Percentiles rank a stretch among this genome's conserved stretches.
Evolutionary conservation across 2,113 vertebrate genomes (phyloP).

Genomic region (Phyllostomus hastatus): DNA sequence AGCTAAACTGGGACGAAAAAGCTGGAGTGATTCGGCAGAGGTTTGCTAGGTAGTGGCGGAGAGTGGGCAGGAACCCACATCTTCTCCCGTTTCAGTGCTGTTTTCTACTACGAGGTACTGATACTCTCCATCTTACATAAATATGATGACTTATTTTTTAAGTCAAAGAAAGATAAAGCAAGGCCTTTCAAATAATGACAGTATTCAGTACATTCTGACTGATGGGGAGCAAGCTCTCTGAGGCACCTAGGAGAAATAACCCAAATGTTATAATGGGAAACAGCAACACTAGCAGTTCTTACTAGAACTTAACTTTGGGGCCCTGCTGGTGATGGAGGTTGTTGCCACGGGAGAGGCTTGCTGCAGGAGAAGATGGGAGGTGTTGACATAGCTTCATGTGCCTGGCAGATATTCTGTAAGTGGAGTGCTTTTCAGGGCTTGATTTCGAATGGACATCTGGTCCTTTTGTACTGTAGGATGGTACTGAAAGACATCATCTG

Average conservation of each 20-base stretch:
- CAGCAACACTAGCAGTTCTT: background rate
- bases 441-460: background rate
- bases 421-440: background rate
- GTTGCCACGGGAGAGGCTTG: accelerated
- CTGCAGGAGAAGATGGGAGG: background rate
- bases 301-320: background rate
- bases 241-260: background rate
- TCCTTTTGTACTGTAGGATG: background rate
- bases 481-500: accelerated
- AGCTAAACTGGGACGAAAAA: background rate
- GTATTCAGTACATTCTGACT: background rate
- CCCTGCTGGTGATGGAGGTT: no score
- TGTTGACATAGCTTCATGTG: background rate
- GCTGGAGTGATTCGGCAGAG: background rate
- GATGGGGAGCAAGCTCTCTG: background rate
- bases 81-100: background rate
- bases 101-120: background rate
- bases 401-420: background rate
- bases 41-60: background rate
- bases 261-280: accelerated
- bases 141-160: background rate
- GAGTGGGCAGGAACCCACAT: background rate
- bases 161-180: background rate
- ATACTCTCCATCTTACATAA: accelerated
- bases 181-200: background rate